These are phyloP conservation scores for Ophion obscuratus DNA, from an alignment of 2,888 invertebrate genomes.

Conservation along the genomic window DNA sequence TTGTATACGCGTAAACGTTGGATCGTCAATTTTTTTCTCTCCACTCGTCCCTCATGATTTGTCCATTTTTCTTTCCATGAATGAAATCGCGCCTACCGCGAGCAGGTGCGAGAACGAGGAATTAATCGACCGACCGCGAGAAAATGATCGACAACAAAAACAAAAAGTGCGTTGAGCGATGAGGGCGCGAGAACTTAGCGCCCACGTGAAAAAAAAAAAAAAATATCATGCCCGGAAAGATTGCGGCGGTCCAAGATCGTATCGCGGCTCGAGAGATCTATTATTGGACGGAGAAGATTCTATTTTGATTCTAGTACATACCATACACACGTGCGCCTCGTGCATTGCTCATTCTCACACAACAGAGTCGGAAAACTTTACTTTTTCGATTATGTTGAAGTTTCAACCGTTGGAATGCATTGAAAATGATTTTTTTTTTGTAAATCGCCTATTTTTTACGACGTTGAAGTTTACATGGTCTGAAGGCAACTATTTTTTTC, in stretches of 20 bases:
- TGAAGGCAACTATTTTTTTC: too few species aligned
- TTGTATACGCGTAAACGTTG: too few species aligned
- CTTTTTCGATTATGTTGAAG: background rate
- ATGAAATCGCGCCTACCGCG: background rate
- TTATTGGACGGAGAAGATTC: constrained; percentile 58
- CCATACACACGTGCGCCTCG: background rate
- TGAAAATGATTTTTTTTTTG: too few species aligned
- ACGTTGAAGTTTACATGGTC: too few species aligned
- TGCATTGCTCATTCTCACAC: background rate
- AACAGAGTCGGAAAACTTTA: background rate
- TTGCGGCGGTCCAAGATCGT: background rate
- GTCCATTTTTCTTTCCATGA: background rate
- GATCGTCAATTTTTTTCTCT: too few species aligned
- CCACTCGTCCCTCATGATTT: background rate
- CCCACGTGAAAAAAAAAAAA: constrained; percentile 27
- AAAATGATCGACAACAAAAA: background rate
- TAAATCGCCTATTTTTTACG: too few species aligned
- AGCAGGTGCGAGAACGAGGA: background rate
- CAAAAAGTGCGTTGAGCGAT: background rate
- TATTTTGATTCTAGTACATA: constrained; percentile 50
- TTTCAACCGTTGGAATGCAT: background rate
- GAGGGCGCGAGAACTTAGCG: constrained; percentile 28
- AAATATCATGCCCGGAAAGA: background rate
- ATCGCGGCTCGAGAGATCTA: constrained; percentile 43
- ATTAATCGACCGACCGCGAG: background rate